phyloP scores from a whole-genome alignment of 2,113 vertebrate genomes.

The Chiloscyllium plagiosum region DNA sequence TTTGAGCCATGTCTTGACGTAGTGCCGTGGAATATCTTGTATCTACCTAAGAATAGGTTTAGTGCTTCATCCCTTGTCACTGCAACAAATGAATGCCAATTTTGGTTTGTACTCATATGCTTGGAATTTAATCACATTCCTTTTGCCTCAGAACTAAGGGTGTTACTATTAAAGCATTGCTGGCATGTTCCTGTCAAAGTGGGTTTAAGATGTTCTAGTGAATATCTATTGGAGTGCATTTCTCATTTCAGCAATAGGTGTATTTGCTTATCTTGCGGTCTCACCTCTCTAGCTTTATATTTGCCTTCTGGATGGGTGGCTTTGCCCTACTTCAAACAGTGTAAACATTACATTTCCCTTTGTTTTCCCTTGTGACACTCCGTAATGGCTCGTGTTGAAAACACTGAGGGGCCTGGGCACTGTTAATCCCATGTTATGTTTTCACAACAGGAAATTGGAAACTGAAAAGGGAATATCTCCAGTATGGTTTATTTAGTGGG shows the following conservation, averaged over 20 bases:
- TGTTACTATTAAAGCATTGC: background rate
- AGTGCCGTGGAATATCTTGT: background rate
- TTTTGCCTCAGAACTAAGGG: background rate
- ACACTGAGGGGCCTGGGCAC: background rate
- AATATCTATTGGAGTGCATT: background rate
- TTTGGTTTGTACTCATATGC: background rate
- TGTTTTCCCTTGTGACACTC: background rate
- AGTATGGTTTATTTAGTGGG: background rate
- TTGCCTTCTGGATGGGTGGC: background rate
- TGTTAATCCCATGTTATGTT: constrained; percentile 5
- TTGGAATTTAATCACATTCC: background rate
- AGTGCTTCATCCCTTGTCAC: background rate
- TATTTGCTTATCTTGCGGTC: background rate
- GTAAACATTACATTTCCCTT: background rate
- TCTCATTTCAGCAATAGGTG: background rate
- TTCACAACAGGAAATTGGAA: constrained; percentile 25
- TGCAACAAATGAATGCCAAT: background rate
- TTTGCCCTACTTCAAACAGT: background rate
- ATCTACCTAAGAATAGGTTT: background rate
- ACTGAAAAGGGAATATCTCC: background rate
- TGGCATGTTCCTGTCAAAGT: background rate
- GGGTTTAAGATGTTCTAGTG: background rate
- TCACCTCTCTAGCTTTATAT: background rate
- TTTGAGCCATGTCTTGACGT: background rate
- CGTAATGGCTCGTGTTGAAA: background rate